Evolutionary conservation across 2,888 invertebrate species (phyloP), one percentile per base, ranked within the genome.

Genomic region (Vanessa cardui): DNA sequence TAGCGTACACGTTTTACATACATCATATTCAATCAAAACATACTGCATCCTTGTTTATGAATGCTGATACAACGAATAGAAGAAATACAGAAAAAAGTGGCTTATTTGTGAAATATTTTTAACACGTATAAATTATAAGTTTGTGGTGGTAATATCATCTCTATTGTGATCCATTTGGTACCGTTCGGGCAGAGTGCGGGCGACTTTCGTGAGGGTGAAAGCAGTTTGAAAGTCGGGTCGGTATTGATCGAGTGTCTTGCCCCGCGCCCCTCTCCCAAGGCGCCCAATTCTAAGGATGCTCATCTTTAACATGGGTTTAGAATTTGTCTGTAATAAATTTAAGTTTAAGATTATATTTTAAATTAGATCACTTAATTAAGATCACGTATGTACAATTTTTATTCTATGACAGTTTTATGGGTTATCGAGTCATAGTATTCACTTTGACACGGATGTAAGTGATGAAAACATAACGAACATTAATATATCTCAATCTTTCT

Each of bases 191-290:
- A 80, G 86, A 87, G 89, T 87, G 87, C 90, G 90, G 85, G 86
- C 90, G 90, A 92, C 92, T 92, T 92, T 92, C 92, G 88, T 89
- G 90, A 92, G 92, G 92, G 91, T 89, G 91, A 92, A 92, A 92
- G 90, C 92, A 91, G 92, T 92, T 92, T 92, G 92, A 92, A 92
- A 92, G 92, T 92, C 92, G 91, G 90, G 90, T 87, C 88, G 86
- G 92, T 92, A 92, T 92, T 91, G 92, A 92, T 92, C 92, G 90
- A 90, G 90, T 91, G 90, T 90, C 91, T 92, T 92, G 80, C 87
- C 83, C 78, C 82, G 82, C 80, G 77, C 75, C 79, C 78, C 76
- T 78, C 73, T 70, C 72, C 77, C 79, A 88, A 88, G 87, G 86
- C 84, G 86, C 89, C 88, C 87, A 87, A 87, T 87, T 87, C 85